Conservation (phyloP, 1,140 invertebrate genomes). For the Zophobas atratus region DNA sequence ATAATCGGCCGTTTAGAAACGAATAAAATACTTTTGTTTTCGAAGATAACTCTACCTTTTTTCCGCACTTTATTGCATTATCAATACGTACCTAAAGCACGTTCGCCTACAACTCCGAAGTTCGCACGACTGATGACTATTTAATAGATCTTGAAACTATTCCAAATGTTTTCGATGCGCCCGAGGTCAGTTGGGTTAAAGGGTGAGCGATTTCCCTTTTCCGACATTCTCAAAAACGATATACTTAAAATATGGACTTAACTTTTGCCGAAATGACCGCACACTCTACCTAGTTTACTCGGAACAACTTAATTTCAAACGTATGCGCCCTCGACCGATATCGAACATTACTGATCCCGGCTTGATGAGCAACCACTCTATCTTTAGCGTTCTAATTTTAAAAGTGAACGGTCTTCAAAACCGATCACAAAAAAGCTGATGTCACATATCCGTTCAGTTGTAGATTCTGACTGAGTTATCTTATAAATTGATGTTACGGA, state of each 20-base stretch:
- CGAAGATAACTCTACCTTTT: conserved; percentile 12
- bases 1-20: conserved; percentile 28
- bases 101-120: conserved; percentile 32
- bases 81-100: conserved; percentile 33
- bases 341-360: conserved; percentile 9
- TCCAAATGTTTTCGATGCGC: conserved; percentile 35
- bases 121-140: conserved; percentile 40
- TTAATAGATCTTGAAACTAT: conserved; percentile 39
- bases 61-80: conserved; percentile 35
- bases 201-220: background rate
- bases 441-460: conserved; percentile 19
- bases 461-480: conserved; percentile 21
- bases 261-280: background rate
- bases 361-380: conserved; percentile 21
- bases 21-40: conserved; percentile 33
- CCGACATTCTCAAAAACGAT: conserved; percentile 3
- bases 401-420: conserved; percentile 21
- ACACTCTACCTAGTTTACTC: background rate
- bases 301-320: conserved; percentile 9
- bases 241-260: conserved; percentile 3
- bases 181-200: conserved; percentile 25
- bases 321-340: background rate
- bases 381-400: conserved; percentile 35
- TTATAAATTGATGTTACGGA: conserved; percentile 26
- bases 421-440: conserved; percentile 18